Conservation (phyloP, 2,888 invertebrate species). For the Caenorhabditis sp. region DNA sequence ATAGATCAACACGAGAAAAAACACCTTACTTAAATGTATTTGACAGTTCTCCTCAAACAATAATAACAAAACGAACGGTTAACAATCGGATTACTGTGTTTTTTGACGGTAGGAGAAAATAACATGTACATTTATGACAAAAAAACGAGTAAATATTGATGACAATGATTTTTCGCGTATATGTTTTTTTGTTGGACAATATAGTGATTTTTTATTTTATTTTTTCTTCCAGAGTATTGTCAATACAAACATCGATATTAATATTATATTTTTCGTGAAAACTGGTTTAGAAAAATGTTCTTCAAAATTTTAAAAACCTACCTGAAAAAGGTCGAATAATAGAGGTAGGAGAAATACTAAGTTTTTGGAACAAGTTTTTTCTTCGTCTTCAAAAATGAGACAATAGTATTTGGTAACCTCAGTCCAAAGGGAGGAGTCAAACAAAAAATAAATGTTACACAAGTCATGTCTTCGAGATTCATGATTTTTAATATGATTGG, state of each 20-base stretch:
- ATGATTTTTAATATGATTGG: too few relatives aligned
- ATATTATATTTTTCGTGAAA: too few relatives aligned
- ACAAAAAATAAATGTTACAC: background rate
- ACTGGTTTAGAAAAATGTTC: too few relatives aligned
- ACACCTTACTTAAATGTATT: background rate
- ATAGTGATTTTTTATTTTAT: background rate
- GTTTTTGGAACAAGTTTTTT: conserved; percentile 10
- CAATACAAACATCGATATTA: too few relatives aligned
- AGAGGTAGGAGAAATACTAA: conserved; percentile 7
- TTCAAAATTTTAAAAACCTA: too few relatives aligned
- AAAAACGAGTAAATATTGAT: background rate
- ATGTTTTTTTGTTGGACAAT: background rate
- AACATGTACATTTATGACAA: background rate
- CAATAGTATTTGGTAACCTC: background rate
- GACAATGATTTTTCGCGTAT: background rate
- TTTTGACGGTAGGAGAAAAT: background rate
- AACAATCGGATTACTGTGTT: conserved; percentile 37
- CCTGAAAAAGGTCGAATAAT: too few relatives aligned
- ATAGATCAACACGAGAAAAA: background rate
- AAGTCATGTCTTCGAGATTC: too few relatives aligned
- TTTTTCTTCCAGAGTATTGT: too few relatives aligned
- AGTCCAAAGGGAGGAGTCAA: background rate
- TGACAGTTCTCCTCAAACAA: background rate
- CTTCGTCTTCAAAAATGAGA: conserved; percentile 2
- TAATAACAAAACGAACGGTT: conserved; percentile 11